These are phyloP conservation scores for Fulica atra DNA, from an alignment of 2,113 vertebrate species.

Conservation along the genomic window DNA sequence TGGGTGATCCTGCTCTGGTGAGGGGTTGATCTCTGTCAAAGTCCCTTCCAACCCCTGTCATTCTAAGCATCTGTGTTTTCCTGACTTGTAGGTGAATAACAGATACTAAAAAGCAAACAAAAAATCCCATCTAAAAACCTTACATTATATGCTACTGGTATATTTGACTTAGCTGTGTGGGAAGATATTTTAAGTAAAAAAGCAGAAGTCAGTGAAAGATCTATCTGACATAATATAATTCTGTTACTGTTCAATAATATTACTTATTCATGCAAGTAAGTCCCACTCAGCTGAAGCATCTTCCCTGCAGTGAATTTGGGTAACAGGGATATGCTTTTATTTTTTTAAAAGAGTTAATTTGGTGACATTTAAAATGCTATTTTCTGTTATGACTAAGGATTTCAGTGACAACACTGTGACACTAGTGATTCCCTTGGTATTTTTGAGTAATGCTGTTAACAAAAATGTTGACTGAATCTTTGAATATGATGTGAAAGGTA, in stretches of 20 bases:
- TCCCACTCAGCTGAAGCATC: neutral
- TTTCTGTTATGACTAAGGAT: neutral
- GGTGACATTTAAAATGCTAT: neutral
- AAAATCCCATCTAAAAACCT: no score
- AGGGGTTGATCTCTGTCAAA: no score
- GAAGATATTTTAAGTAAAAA: neutral
- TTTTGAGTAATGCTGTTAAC: neutral
- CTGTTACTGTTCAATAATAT: neutral
- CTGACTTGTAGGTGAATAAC: neutral
- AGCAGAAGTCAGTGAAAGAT: neutral
- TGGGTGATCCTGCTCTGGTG: no score
- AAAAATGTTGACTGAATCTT: neutral
- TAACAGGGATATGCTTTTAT: neutral
- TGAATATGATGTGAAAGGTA: neutral
- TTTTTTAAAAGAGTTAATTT: neutral
- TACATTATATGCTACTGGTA: neutral
- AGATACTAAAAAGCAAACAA: no score
- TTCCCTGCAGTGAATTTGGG: neutral
- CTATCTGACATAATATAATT: neutral
- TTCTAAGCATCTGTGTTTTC: neutral
- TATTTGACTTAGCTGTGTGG: neutral
- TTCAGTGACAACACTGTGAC: neutral
- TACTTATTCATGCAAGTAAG: neutral
- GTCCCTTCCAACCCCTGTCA: no score
- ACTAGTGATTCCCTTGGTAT: neutral